Percentiles rank a stretch among this genome's conserved stretches.
phyloP scores from a whole-genome alignment of 2,888 invertebrate species.

The Phengaris alcon region DNA sequence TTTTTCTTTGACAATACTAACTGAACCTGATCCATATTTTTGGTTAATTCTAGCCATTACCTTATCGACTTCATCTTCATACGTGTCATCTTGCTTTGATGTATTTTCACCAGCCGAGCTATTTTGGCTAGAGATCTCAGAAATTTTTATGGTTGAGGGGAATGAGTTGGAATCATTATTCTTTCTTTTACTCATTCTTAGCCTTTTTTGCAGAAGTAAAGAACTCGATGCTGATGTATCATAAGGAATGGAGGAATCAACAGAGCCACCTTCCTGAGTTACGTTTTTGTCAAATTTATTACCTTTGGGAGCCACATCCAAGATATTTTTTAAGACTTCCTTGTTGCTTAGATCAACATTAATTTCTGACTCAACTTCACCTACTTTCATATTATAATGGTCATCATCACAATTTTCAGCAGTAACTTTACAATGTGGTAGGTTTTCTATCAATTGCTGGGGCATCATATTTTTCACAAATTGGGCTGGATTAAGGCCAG shows the following conservation, averaged over 20 bases:
- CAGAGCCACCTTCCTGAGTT: neutral
- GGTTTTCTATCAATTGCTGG: neutral
- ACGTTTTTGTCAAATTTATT: neutral
- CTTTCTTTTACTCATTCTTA: constrained; percentile 37
- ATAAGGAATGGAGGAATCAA: constrained; percentile 12
- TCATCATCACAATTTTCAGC: constrained; percentile 5
- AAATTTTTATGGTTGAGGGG: constrained; percentile 34
- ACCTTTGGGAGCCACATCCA: neutral
- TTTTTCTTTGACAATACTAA: constrained; percentile 28
- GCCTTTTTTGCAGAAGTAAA: constrained; percentile 42
- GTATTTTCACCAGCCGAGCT: constrained; percentile 40
- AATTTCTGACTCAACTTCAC: constrained; percentile 27
- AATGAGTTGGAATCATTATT: constrained; percentile 35
- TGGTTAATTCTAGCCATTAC: constrained; percentile 44
- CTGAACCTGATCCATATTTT: constrained; percentile 35
- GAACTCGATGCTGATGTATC: constrained; percentile 32
- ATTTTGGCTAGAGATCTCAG: constrained; percentile 46
- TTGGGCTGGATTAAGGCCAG: constrained; percentile 38
- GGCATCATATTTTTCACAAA: constrained; percentile 26
- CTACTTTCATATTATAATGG: neutral
- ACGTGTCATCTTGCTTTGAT: constrained; percentile 38
- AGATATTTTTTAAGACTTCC: constrained; percentile 8
- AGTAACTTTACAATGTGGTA: neutral
- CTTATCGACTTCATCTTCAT: constrained; percentile 45
- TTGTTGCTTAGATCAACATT: constrained; percentile 20